phyloP scores from a whole-genome alignment of 2,888 invertebrate genomes.

The Empis livida region DNA sequence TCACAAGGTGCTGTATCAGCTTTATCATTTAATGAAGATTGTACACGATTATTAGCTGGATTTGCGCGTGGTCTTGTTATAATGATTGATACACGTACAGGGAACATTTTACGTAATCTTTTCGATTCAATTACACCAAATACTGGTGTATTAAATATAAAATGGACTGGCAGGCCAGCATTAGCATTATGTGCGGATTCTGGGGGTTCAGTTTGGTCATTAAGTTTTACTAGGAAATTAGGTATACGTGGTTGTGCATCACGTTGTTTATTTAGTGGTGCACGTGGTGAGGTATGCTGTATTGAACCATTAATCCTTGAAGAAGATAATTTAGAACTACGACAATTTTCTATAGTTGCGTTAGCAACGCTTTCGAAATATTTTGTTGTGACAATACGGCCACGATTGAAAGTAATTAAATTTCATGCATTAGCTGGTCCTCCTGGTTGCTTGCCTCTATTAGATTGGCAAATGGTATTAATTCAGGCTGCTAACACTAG shows the following conservation, averaged over 20 bases:
- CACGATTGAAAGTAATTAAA: conserved; percentile 63
- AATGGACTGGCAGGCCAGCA: conserved; percentile 53
- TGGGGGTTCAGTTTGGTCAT: conserved; percentile 90
- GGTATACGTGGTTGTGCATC: conserved; percentile 82
- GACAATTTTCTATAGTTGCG: conserved; percentile 68
- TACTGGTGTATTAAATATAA: conserved; percentile 63
- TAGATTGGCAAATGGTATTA: conserved; percentile 86
- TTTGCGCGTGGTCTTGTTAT: conserved; percentile 70
- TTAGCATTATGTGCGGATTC: conserved; percentile 77
- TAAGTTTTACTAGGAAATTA: conserved; percentile 76
- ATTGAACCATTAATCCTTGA: conserved; percentile 50
- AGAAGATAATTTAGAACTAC: conserved; percentile 47
- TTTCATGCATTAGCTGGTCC: conserved; percentile 63
- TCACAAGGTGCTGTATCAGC: conserved; percentile 70
- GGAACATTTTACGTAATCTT: conserved; percentile 59
- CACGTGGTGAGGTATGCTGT: conserved; percentile 83
- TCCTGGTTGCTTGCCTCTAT: conserved; percentile 68
- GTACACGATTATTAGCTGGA: conserved; percentile 69
- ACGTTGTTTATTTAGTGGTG: conserved; percentile 92
- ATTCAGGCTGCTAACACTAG: conserved; percentile 58
- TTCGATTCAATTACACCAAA: conserved; percentile 74
- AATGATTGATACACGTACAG: conserved; percentile 77
- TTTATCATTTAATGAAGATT: conserved; percentile 76
- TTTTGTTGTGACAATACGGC: conserved; percentile 65
- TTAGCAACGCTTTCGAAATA: conserved; percentile 82